phyloP scores from a whole-genome alignment of 2,113 vertebrate species.

The Lates calcarifer region DNA sequence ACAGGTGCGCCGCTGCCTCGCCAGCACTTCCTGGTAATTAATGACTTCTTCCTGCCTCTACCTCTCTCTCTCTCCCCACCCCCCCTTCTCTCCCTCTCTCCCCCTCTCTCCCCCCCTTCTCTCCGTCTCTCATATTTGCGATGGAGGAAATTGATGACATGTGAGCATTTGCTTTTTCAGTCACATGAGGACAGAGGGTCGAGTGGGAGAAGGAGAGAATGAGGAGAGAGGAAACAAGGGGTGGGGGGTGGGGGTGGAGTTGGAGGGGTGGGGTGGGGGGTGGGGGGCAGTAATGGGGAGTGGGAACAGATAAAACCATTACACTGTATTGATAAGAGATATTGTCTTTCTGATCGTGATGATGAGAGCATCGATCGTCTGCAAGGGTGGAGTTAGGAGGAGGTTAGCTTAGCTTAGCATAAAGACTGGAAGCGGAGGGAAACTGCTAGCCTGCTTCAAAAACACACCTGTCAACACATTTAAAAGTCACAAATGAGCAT shows the following conservation, averaged over 20 bases:
- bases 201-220: conserved; percentile 29
- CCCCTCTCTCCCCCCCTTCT: conserved; percentile 27
- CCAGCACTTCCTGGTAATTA: conserved; percentile 85
- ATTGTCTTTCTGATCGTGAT: neutral
- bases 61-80: conserved; percentile 27
- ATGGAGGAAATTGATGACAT: conserved; percentile 70
- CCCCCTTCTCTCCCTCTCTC: conserved; percentile 18
- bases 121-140: conserved; percentile 35
- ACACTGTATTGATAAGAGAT: neutral
- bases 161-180: conserved; percentile 65
- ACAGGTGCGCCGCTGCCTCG: conserved; percentile 81
- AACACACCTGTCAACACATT: neutral
- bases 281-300: neutral
- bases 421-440: neutral
- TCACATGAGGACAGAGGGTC: conserved; percentile 58
- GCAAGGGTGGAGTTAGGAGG: neutral
- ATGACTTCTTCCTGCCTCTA: conserved; percentile 78
- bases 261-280: neutral
- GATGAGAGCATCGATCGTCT: neutral
- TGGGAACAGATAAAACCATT: neutral
- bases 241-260: neutral
- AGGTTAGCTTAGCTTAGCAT: conserved; percentile 4
- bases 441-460: no score
- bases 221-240: neutral
- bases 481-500: neutral